These are phyloP conservation scores for Anastrepha ludens DNA, from an alignment of 1,140 invertebrate species.

Conservation along the genomic window DNA sequence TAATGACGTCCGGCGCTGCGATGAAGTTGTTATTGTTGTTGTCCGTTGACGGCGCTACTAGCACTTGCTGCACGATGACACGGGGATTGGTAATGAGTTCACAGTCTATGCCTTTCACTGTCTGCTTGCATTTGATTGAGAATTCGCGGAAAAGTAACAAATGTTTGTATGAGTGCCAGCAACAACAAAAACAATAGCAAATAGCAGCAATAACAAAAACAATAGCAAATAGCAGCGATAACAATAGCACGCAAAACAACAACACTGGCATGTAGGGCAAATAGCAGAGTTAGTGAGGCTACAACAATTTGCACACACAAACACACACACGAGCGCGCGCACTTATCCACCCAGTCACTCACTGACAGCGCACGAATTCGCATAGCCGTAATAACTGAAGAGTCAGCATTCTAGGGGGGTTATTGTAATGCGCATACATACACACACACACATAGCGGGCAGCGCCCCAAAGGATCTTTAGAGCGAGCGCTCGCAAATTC, in stretches of 20 bases:
- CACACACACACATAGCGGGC: too few relatives aligned
- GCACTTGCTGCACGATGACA: too few relatives aligned
- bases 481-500: not conserved
- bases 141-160: slow-evolving; percentile 17
- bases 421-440: not conserved
- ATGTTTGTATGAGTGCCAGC: not conserved
- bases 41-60: not conserved
- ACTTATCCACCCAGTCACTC: too few relatives aligned
- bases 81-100: slow-evolving; percentile 31
- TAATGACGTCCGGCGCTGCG: slow-evolving; percentile 18
- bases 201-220: not conserved
- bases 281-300: too few relatives aligned
- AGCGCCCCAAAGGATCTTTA: not conserved
- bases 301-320: too few relatives aligned
- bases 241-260: too few relatives aligned
- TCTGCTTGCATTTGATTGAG: not conserved
- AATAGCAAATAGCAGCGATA: not conserved
- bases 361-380: not conserved
- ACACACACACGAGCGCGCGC: too few relatives aligned
- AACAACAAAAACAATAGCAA: not conserved
- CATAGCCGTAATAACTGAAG: not conserved
- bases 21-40: not conserved
- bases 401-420: not conserved
- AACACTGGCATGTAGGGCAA: too few relatives aligned
- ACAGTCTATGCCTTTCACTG: not conserved